Conservation (phyloP, 2,113 vertebrate genomes). For the Porphyrio hochstetteri region DNA sequence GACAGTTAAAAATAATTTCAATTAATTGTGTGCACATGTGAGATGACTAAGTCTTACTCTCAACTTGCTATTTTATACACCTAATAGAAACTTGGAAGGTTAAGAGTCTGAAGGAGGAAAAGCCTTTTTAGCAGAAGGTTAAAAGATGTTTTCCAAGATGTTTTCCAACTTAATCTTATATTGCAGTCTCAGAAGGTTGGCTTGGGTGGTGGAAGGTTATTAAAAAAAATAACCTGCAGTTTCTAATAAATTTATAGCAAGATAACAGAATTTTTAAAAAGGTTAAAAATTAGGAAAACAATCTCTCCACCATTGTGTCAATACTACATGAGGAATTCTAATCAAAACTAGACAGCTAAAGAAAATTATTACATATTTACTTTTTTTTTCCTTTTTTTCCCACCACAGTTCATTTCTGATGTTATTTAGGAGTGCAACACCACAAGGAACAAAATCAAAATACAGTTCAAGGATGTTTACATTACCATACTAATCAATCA, state of each 20-base stretch:
- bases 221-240: not conserved
- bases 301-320: not conserved
- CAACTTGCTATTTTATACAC: not conserved
- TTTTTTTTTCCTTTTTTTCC: too few relatives aligned
- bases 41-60: not conserved
- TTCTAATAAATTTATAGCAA: not conserved
- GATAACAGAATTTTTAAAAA: not conserved
- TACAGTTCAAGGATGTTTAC: not conserved
- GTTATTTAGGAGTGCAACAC: not conserved
- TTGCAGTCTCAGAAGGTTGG: not conserved
- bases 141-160: not conserved
- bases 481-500: not conserved
- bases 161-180: not conserved
- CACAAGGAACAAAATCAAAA: not conserved
- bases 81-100: not conserved
- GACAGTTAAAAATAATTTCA: not conserved
- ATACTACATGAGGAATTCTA: not conserved
- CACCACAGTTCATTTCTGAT: not conserved
- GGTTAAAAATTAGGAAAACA: not conserved
- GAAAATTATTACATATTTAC: not conserved
- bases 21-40: not conserved
- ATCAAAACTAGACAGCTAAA: not conserved
- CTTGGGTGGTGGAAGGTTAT: not conserved
- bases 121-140: not conserved
- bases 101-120: not conserved